Evolutionary conservation across 2,113 vertebrate genomes (phyloP).

Genomic region (Sturnus vulgaris): DNA sequence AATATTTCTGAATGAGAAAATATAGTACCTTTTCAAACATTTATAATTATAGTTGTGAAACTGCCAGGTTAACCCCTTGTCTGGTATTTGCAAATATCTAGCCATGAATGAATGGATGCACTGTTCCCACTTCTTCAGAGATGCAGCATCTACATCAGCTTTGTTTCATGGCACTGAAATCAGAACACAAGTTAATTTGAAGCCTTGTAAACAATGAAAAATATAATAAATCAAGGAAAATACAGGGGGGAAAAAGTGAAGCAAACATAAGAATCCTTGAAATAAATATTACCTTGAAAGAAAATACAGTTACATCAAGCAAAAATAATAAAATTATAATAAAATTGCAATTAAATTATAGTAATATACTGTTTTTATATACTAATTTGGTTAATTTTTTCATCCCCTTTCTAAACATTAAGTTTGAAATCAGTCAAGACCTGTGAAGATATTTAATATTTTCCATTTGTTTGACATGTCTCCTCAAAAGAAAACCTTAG

Average conservation of each 20-base stretch:
- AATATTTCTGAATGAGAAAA: neutral
- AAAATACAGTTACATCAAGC: neutral
- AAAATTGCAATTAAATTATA: neutral
- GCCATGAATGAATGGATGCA: neutral
- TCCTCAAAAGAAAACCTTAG: neutral
- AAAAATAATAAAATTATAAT: neutral
- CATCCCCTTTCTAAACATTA: neutral
- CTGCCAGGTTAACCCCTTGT: neutral
- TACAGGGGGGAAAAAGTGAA: fast-evolving
- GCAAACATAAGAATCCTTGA: neutral
- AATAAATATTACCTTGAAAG: neutral
- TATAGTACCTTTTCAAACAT: neutral
- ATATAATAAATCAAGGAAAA: neutral
- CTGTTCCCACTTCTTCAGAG: neutral
- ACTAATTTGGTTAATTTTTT: neutral
- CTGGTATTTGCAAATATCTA: neutral
- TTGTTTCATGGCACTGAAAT: neutral
- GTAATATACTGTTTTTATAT: neutral
- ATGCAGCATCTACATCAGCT: neutral
- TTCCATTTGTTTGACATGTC: neutral
- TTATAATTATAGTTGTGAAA: neutral
- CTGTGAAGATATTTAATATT: neutral
- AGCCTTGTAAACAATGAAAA: neutral
- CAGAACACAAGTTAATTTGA: neutral
- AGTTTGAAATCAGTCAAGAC: neutral